phyloP scores from a whole-genome alignment of 2,797 vertebrate species.

The Tadarida brasiliensis region DNA sequence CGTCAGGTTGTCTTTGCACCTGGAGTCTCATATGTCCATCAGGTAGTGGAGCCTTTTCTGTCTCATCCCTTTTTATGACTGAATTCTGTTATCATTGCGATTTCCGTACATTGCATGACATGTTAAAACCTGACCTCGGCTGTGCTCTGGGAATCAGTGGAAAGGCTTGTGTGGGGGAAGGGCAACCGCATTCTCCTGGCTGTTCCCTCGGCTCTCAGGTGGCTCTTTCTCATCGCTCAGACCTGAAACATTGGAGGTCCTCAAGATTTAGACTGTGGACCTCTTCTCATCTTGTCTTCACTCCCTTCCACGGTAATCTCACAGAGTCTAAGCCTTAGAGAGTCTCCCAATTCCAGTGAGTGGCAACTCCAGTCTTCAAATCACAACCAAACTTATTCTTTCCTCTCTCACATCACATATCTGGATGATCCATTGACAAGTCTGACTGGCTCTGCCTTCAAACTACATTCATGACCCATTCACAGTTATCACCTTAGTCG shows the following conservation, averaged over 20 bases:
- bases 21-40: no score
- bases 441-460: neutral
- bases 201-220: neutral
- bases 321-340: neutral
- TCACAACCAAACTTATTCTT: neutral
- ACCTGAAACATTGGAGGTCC: neutral
- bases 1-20: neutral
- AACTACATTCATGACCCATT: neutral
- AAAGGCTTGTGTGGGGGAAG: neutral
- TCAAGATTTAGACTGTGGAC: neutral
- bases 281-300: neutral
- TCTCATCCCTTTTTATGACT: neutral
- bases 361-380: neutral
- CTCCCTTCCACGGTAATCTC: neutral
- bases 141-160: neutral
- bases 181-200: neutral
- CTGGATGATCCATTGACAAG: neutral
- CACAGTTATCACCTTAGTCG: no score
- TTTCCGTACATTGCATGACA: neutral
- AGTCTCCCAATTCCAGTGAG: neutral
- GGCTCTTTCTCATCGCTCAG: neutral
- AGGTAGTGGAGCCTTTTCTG: neutral
- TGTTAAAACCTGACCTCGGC: neutral
- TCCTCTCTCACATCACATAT: neutral
- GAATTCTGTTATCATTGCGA: neutral